Percentiles rank a stretch among this genome's conserved stretches.
phyloP scores from a whole-genome alignment of 2,113 vertebrate species.

The Ochotona curzoniae region DNA sequence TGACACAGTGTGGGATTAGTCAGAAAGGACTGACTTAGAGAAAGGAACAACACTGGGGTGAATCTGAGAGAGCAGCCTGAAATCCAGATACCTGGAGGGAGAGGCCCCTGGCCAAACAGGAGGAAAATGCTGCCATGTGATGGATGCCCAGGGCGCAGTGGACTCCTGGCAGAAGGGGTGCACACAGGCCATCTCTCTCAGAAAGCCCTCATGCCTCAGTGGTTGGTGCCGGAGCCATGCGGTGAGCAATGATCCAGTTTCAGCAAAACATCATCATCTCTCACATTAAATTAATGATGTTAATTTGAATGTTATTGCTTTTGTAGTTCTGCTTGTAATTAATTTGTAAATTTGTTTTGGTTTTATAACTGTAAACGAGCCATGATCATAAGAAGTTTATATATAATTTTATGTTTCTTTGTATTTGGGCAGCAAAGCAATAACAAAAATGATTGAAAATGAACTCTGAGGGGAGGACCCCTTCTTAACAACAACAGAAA shows the following conservation, averaged over 20 bases:
- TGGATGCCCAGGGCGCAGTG: background rate
- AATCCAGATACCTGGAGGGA: background rate
- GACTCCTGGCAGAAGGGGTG: background rate
- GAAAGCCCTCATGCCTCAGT: background rate
- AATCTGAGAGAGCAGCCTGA: background rate
- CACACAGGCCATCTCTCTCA: background rate
- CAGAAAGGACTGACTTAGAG: background rate
- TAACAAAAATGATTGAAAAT: constrained; percentile 14
- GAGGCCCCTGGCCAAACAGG: background rate
- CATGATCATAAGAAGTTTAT: constrained; percentile 34
- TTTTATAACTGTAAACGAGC: constrained; percentile 68
- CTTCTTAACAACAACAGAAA: background rate
- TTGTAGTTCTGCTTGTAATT: constrained; percentile 76
- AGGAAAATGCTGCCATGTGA: background rate
- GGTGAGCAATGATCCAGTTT: constrained; percentile 52
- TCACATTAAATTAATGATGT: constrained; percentile 76
- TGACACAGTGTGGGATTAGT: background rate
- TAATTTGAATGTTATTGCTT: constrained; percentile 76
- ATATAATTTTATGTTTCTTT: constrained; percentile 65
- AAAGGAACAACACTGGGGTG: background rate
- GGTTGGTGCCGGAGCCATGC: background rate
- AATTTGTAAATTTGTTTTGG: constrained; percentile 74
- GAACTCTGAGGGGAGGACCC: background rate
- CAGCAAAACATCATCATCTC: constrained; percentile 70
- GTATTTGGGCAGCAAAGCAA: constrained; percentile 56